These are phyloP conservation scores for Bombus consobrinus DNA, from an alignment of 1,140 invertebrate genomes.

Conservation along the genomic window DNA sequence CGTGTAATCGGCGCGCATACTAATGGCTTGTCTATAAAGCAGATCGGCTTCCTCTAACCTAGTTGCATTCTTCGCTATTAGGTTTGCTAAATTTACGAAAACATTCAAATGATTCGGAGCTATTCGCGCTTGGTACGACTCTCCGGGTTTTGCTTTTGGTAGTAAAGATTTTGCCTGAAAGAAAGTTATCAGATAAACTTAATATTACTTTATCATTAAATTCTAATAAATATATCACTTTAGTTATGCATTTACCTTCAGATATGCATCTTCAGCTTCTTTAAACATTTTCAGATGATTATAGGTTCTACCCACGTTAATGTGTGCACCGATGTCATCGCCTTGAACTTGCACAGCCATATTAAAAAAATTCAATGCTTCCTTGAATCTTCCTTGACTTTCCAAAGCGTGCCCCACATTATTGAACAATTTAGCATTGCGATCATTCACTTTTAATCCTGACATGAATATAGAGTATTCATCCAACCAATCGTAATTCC, in stretches of 20 bases:
- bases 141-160: conserved; percentile 95
- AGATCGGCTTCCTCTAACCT: conserved; percentile 96
- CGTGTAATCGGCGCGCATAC: conserved; percentile 98
- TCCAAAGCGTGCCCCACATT: conserved; percentile 98
- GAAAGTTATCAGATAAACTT: background rate
- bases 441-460: conserved; percentile 93
- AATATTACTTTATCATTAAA: background rate
- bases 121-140: conserved; percentile 97
- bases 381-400: conserved; percentile 90
- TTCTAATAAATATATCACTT: background rate
- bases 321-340: conserved; percentile 98
- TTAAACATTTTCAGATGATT: conserved; percentile 95
- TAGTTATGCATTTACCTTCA: conserved; percentile 84
- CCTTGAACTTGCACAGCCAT: conserved; percentile 96
- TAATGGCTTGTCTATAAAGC: conserved; percentile 96
- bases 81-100: conserved; percentile 96
- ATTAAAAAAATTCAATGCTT: conserved; percentile 95
- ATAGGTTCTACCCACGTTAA: conserved; percentile 97
- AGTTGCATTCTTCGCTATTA: conserved; percentile 96
- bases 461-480: conserved; percentile 97
- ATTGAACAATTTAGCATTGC: conserved; percentile 98
- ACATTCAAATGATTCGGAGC: conserved; percentile 98
- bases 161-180: conserved; percentile 92
- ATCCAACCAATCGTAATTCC: conserved; percentile 96
- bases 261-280: conserved; percentile 96